Conservation (phyloP, 2,888 invertebrate genomes). For the Leucophenga montana region DNA sequence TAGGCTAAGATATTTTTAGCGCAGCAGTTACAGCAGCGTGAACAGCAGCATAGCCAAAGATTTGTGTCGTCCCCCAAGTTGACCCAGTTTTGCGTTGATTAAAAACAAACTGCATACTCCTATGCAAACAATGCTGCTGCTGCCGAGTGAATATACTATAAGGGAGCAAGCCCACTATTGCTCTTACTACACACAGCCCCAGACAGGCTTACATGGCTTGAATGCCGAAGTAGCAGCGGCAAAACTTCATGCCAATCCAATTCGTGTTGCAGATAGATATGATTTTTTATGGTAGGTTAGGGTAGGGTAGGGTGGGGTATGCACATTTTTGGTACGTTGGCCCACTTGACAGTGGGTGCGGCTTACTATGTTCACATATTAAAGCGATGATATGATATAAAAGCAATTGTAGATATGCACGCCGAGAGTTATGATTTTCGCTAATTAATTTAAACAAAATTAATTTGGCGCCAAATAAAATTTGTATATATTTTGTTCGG, state of each 20-base stretch:
- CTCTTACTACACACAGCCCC: neutral
- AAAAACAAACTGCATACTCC: constrained; percentile 59
- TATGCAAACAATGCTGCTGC: constrained; percentile 18
- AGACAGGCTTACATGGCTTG: neutral
- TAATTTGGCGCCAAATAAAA: no score
- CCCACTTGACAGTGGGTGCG: constrained; percentile 8
- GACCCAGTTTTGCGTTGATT: constrained; percentile 63
- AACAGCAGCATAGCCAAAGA: no score
- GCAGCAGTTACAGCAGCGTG: no score
- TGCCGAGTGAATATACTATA: neutral
- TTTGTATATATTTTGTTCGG: no score
- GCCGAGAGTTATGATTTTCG: no score
- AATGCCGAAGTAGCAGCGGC: constrained; percentile 6
- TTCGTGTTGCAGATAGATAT: no score
- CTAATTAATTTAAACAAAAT: no score
- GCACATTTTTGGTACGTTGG: neutral
- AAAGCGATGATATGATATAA: no score
- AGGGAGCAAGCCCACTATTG: no score
- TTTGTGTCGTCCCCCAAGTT: constrained; percentile 40
- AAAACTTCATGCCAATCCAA: neutral
- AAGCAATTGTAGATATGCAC: no score
- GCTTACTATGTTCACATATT: constrained; percentile 29
- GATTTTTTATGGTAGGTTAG: no score
- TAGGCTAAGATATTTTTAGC: constrained; percentile 9
- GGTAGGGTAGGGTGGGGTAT: no score